Percentiles rank a stretch among this genome's conserved stretches.
These are phyloP conservation scores for Microplitis manilae DNA, from an alignment of 2,888 invertebrate genomes.

Conservation along the genomic window DNA sequence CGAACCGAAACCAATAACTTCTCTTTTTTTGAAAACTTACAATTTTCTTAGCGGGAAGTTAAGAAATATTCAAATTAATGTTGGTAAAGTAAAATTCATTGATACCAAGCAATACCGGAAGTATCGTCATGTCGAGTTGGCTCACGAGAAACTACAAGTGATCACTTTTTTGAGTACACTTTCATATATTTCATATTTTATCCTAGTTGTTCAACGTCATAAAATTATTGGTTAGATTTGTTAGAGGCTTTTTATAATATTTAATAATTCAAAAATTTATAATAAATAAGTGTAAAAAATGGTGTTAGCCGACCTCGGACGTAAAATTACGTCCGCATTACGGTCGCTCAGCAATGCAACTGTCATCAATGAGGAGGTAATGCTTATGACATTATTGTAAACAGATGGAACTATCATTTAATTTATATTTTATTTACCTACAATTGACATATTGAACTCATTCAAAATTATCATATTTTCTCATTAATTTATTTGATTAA, in stretches of 20 bases:
- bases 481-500: no score
- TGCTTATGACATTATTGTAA: slow-evolving; percentile 51
- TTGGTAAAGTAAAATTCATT: background rate
- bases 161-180: slow-evolving; percentile 6
- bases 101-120: slow-evolving; percentile 16
- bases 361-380: slow-evolving; percentile 97
- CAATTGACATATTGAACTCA: background rate
- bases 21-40: no score
- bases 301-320: slow-evolving; percentile 99
- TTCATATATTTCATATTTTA: background rate
- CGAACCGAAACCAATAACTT: no score
- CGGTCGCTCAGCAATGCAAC: slow-evolving; percentile 98
- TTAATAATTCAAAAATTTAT: background rate
- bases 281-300: slow-evolving; percentile 75
- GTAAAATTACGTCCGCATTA: slow-evolving; percentile 98
- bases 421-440: background rate
- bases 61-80: background rate
- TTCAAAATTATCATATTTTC: no score
- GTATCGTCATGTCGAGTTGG: slow-evolving; percentile 38
- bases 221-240: background rate
- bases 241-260: slow-evolving; percentile 9
- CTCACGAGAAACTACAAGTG: slow-evolving; percentile 1
- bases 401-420: slow-evolving; percentile 58
- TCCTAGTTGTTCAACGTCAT: background rate
- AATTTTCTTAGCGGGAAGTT: no score